Base-by-base conservation (phyloP, 2,113 vertebrate genomes). In the Pavo muticus region DNA sequence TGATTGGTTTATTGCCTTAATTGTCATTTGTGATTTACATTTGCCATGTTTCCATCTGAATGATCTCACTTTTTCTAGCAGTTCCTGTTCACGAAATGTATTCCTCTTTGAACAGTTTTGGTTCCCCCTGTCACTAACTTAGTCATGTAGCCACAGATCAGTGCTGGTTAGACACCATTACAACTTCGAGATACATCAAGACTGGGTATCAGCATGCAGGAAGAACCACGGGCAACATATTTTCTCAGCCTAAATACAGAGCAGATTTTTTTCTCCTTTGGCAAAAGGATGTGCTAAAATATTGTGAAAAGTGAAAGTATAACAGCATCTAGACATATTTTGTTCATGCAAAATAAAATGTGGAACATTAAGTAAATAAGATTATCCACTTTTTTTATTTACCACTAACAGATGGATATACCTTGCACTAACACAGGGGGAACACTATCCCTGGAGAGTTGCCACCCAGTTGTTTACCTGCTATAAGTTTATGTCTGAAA, bases 401-500 rank as follows among this genome's bases (percentile, higher is more conserved):
- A 37, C 11, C 52, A 12, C 23, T 48, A 37, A 6, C 20, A 54
- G 16, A 30, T 44, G n/a, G 50, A 42, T 52, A 45, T 6, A 86
- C 14, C 30, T 63, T 71, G 20, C 45, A 64, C 40, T 80, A 86
- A 27, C 11, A 52, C 59, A 86, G n/a, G 29, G 69, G 56, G 32
- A 50, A n/a, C 5, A n/a, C 24, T 42, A 15, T 59, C 18, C 29
- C 32, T 40, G 25, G 42, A 65, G 57, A 65, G 8, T 0, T 83
- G 32, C 4, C 13, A 9, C 27, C 45, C 8, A 1, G 0, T 42
- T 54, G 6, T 11, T 76, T 63, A 40, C 23, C 0, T 0, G 10
- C 44, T 77, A 14, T 14, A 25, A 0, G 0, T 11, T 88, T 73
- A 44, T 11, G 48, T 24, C 2, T 4, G 39, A 16, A 2, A 3